Percentiles rank a stretch among this genome's conserved stretches.
phyloP scores from a whole-genome alignment of 2,113 vertebrate species.

The Brienomyrus longianalis region DNA sequence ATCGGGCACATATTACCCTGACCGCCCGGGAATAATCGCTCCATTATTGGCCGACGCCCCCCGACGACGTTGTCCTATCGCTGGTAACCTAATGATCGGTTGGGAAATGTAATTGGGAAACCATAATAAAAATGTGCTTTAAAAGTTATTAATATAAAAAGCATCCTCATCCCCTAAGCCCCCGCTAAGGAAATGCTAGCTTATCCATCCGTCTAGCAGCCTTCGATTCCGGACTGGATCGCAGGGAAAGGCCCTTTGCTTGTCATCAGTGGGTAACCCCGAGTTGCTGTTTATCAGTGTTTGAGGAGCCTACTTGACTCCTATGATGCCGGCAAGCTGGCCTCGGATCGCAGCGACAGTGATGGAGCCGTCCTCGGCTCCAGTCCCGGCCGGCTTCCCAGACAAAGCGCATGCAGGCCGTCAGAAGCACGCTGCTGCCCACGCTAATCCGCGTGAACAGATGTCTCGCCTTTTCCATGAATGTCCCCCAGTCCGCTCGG shows the following conservation, averaged over 20 bases:
- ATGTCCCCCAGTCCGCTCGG: constrained; percentile 36
- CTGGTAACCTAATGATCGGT: constrained; percentile 29
- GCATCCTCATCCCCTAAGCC: neutral
- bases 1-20: constrained; percentile 37
- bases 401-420: constrained; percentile 28
- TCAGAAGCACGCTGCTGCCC: constrained; percentile 21
- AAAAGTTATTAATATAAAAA: neutral
- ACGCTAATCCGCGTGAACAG: constrained; percentile 47
- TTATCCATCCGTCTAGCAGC: neutral
- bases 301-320: neutral
- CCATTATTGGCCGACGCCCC: neutral
- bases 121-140: constrained; percentile 5
- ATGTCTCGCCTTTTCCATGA: constrained; percentile 44
- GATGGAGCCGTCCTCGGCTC: neutral
- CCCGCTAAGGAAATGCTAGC: neutral
- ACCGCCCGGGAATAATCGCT: constrained; percentile 28
- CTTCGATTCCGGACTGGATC: neutral
- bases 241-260: neutral
- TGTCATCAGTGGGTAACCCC: neutral
- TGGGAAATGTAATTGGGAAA: neutral
- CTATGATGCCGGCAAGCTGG: neutral
- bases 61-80: constrained; percentile 27
- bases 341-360: neutral
- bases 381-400: constrained; percentile 20
- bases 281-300: neutral